Percentiles rank a stretch among this genome's conserved stretches.
These are phyloP conservation scores for Rhopilema esculentum DNA, from an alignment of 30 jellyfish, hydroid and myxozoan species.

Conservation along the genomic window DNA sequence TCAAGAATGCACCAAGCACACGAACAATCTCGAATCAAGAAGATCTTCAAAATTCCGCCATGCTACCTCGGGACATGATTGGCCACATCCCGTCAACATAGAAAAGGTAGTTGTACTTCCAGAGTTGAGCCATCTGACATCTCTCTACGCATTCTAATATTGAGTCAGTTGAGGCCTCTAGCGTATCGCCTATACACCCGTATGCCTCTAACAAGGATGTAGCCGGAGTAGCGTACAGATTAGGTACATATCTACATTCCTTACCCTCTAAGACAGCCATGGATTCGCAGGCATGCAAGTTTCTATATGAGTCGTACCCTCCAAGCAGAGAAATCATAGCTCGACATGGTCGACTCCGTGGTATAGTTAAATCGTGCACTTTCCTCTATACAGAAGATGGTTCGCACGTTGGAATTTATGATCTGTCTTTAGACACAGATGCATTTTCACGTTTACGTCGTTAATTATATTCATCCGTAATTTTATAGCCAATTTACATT, in stretches of 20 bases:
- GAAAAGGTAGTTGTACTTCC: conserved; percentile 31
- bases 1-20: conserved; percentile 25
- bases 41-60: conserved; percentile 3
- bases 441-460: neutral
- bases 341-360: conserved; percentile 20
- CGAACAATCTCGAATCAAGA: neutral
- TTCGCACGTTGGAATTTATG: neutral
- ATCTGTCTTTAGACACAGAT: neutral
- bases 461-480: too few relatives aligned
- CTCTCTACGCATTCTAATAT: neutral
- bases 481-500: too few relatives aligned
- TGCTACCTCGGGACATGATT: conserved; percentile 16
- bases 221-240: conserved; percentile 7
- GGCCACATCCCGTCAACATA: conserved; percentile 18
- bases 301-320: neutral
- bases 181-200: neutral
- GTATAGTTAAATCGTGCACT: conserved; percentile 1
- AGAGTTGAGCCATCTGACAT: conserved; percentile 1
- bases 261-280: conserved; percentile 3
- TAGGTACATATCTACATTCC: neutral
- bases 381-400: conserved; percentile 1
- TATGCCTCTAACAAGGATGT: neutral
- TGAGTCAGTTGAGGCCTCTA: neutral
- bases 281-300: neutral
- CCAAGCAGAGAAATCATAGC: conserved; percentile 3